Percentiles rank a stretch among this genome's conserved stretches.
Conservation (phyloP, 2,113 vertebrate genomes). For the Hystrix brachyura region DNA sequence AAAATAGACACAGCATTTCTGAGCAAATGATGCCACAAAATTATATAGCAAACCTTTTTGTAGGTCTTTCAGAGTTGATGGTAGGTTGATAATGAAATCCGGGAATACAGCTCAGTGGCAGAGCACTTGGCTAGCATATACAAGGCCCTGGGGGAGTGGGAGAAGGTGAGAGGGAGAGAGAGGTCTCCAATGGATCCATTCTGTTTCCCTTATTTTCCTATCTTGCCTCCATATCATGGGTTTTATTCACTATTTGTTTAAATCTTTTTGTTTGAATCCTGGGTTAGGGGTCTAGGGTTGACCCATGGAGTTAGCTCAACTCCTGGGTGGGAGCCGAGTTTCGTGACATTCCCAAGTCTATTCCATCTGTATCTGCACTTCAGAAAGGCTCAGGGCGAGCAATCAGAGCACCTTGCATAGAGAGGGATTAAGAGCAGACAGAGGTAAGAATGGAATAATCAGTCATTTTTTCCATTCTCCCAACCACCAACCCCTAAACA, state of each 20-base stretch:
- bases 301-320: neutral
- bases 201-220: neutral
- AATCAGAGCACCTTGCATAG: neutral
- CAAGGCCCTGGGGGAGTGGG: neutral
- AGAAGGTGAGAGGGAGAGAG: too few species aligned
- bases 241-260: neutral
- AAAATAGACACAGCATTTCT: neutral
- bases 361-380: neutral
- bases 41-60: neutral
- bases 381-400: neutral
- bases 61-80: neutral
- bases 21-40: neutral
- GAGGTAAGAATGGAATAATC: neutral
- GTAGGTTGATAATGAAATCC: neutral
- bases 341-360: neutral
- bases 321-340: neutral
- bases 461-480: slow-evolving; percentile 33
- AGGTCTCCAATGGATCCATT: neutral
- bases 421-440: neutral
- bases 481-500: neutral
- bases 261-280: neutral
- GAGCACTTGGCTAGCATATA: neutral
- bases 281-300: neutral
- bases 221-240: neutral
- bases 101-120: neutral